Percentiles rank a stretch among this genome's conserved stretches.
Evolutionary conservation across 2,888 invertebrate genomes (phyloP).

Genomic region (Eurytoma californica): DNA sequence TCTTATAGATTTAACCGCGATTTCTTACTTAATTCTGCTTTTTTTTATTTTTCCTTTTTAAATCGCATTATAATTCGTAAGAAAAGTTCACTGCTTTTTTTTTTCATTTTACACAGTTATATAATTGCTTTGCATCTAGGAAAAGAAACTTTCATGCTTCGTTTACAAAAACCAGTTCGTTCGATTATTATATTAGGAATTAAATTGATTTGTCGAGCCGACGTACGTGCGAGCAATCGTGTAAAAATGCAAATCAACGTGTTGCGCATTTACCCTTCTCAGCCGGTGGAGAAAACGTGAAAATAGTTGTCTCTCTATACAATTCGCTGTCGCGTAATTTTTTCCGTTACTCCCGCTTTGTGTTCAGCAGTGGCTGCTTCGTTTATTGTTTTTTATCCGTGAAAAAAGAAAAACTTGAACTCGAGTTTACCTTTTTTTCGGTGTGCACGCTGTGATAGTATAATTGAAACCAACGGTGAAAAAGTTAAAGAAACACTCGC

Average conservation of each 20-base stretch:
- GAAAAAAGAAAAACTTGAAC: too few relatives aligned
- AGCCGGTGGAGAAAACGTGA: conserved; percentile 22
- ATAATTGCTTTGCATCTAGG: conserved; percentile 53
- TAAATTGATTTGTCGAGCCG: conserved; percentile 54
- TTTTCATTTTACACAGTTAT: conserved; percentile 49
- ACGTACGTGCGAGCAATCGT: conserved; percentile 34
- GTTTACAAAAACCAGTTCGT: conserved; percentile 56
- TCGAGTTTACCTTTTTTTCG: too few relatives aligned
- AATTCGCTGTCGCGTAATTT: not conserved
- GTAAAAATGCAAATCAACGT: conserved; percentile 48
- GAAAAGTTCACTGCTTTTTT: conserved; percentile 45
- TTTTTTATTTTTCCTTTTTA: conserved; percentile 22
- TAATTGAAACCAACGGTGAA: too few relatives aligned
- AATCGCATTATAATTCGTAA: conserved; percentile 50
- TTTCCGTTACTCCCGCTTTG: not conserved
- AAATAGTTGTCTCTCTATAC: conserved; percentile 21
- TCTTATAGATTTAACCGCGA: conserved; percentile 49
- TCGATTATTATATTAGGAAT: conserved; percentile 48
- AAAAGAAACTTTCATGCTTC: conserved; percentile 57
- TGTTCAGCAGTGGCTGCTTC: not conserved
- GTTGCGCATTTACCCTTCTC: not conserved
- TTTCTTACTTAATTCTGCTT: conserved; percentile 16
- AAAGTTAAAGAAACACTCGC: too few relatives aligned
- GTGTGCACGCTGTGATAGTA: too few relatives aligned
- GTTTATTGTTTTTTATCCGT: too few relatives aligned